Base-by-base conservation (phyloP, 2,113 vertebrate genomes). In the Eulemur rufifrons region DNA sequence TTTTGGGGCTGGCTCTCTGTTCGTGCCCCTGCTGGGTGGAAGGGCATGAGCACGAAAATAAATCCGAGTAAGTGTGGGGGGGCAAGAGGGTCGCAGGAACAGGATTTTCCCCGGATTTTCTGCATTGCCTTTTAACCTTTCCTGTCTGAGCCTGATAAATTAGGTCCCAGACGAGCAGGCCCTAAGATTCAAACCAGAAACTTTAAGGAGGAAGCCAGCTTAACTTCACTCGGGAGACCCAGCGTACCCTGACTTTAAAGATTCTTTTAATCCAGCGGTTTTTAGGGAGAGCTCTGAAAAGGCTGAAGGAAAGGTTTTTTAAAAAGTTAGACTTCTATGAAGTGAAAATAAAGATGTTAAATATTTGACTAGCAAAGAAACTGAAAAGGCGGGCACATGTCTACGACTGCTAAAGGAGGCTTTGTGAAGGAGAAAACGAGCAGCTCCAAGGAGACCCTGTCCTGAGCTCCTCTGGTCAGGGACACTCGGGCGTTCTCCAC, bases 321-420 rank as follows among this genome's bases (percentile, higher is more conserved):
- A 37, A n/a, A 61, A 69, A 66, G 7, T 88, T 94, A 64, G 73
- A 86, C 74, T 80, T 54, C 96, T 97, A 6, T 45, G 42, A 94
- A 54, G 66, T 69, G 21, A 37, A 96, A 92, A 89, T 96, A 89
- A 93, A 95, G 91, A 91, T 45, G 59, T 93, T 92, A 89, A 83
- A 63, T 81, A 86, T 85, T 56, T 95, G 52, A 10, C 88, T 92
- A 82, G 42, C 85, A 81, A 71, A 84, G 87, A 89, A 47, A 94
- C 37, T 61, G n/a, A 56, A 83, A 89, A 91, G 2, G 45, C 81
- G 92, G 63, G n/a, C 27, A 39, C 13, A 3, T 12, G 32, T 61
- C 86, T 56, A 25, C 9, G 61, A 68, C 66, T 17, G 20, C 86
- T 76, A 34, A 82, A 80, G 74, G 39, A 68, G 74, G n/a, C 47